Evolutionary conservation across 2,113 vertebrate genomes (phyloP).

Genomic region (Mastomys natalensis): DNA sequence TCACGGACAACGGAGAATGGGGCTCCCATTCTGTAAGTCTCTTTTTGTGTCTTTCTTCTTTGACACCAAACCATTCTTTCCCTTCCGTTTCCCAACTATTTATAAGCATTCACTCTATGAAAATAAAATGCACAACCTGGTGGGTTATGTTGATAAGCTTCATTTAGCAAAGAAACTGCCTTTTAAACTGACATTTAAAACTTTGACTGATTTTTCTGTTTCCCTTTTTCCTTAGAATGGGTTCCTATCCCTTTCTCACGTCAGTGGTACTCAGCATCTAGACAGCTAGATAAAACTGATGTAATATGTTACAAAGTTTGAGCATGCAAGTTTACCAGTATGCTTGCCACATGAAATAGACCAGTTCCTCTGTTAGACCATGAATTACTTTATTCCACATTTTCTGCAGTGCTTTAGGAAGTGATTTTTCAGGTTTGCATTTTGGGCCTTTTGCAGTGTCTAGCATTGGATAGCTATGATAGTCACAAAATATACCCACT

Average conservation of each 20-base stretch:
- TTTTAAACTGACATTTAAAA: background rate
- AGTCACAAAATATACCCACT: background rate
- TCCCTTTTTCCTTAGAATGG: background rate
- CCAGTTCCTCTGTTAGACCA: background rate
- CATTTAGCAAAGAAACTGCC: background rate
- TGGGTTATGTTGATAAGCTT: background rate
- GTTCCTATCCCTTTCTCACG: background rate
- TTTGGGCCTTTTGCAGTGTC: background rate
- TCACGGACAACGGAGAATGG: constrained; percentile 95
- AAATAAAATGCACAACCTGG: background rate
- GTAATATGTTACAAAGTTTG: background rate
- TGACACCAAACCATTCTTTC: background rate
- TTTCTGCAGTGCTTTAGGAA: background rate
- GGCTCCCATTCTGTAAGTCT: constrained; percentile 92
- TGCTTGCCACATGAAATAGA: background rate
- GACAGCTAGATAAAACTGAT: background rate
- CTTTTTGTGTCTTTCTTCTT: background rate
- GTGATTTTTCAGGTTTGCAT: constrained; percentile 38
- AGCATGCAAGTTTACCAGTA: background rate
- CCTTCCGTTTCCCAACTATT: background rate
- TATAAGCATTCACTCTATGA: background rate
- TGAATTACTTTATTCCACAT: background rate
- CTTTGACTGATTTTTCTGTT: constrained; percentile 2
- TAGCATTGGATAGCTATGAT: background rate
- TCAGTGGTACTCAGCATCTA: background rate